Evolutionary conservation across 2,888 invertebrate species (phyloP).

Genomic region (Chironomus riparius): DNA sequence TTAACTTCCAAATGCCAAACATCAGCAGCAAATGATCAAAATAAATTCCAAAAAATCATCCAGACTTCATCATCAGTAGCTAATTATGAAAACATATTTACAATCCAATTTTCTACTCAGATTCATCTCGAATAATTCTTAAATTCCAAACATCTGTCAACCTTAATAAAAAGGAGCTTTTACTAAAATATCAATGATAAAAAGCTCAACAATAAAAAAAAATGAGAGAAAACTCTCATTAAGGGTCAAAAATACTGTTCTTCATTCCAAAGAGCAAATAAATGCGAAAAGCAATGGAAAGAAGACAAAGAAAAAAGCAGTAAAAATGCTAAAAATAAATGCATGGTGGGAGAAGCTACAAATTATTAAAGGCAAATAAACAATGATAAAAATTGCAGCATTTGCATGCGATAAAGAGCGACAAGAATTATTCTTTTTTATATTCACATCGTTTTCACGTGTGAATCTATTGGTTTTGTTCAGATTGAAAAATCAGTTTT

Average conservation of each 20-base stretch:
- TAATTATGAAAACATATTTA: too few species aligned
- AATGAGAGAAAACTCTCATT: not conserved
- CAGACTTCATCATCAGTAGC: too few species aligned
- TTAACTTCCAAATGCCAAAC: too few species aligned
- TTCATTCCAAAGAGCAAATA: not conserved
- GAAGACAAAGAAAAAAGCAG: not conserved
- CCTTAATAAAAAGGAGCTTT: not conserved
- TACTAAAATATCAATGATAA: not conserved
- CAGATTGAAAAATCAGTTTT: too few species aligned
- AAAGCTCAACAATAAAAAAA: not conserved
- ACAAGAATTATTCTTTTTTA: not conserved
- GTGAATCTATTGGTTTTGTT: too few species aligned
- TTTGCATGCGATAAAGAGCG: not conserved
- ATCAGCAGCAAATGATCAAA: too few species aligned
- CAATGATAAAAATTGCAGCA: conserved; percentile 6
- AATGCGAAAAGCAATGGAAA: too few species aligned
- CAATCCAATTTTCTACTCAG: too few species aligned
- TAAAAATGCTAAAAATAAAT: not conserved
- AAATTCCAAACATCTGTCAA: not conserved
- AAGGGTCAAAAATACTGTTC: not conserved
- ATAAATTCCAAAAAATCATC: too few species aligned
- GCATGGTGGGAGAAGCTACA: not conserved
- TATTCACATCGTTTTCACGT: too few species aligned
- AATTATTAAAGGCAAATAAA: conserved; percentile 4
- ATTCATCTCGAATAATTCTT: too few species aligned